Evolutionary conservation across 2,888 invertebrate genomes (phyloP).

Genomic region (Noctua janthe): DNA sequence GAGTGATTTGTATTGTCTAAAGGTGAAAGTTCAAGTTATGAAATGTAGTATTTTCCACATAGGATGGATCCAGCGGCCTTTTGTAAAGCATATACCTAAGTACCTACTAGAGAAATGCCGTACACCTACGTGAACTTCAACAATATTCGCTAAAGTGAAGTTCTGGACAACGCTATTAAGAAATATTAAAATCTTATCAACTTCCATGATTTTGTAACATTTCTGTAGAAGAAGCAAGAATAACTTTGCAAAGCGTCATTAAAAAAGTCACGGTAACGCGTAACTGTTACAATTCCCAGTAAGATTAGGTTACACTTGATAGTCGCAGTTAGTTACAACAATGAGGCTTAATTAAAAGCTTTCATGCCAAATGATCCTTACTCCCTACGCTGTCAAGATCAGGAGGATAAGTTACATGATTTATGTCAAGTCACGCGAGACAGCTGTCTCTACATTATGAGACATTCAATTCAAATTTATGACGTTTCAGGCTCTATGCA

Average conservation of each 20-base stretch:
- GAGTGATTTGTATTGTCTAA: no score
- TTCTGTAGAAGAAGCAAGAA: not conserved
- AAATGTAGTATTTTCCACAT: not conserved
- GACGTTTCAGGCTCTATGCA: not conserved
- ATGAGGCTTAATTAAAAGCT: conserved; percentile 66
- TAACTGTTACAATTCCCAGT: conserved; percentile 56
- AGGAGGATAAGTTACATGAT: conserved; percentile 43
- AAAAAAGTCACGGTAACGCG: conserved; percentile 22
- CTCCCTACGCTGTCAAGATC: conserved; percentile 58
- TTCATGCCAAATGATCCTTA: conserved; percentile 61
- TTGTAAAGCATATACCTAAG: not conserved
- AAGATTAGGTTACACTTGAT: conserved; percentile 63
- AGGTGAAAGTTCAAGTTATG: not conserved
- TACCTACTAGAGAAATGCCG: no score
- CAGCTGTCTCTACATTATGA: conserved; percentile 16
- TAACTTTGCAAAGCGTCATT: not conserved
- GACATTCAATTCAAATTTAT: conserved; percentile 22
- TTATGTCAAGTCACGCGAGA: conserved; percentile 30
- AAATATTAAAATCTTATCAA: not conserved
- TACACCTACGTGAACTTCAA: not conserved
- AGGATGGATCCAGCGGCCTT: not conserved
- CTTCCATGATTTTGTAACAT: not conserved
- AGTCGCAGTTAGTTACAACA: conserved; percentile 55
- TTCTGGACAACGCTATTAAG: not conserved
- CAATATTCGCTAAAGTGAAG: no score